Percentiles rank a stretch among this genome's conserved stretches.
These are phyloP conservation scores for Scolopax mira DNA, from an alignment of 2,113 vertebrate species.

Conservation along the genomic window DNA sequence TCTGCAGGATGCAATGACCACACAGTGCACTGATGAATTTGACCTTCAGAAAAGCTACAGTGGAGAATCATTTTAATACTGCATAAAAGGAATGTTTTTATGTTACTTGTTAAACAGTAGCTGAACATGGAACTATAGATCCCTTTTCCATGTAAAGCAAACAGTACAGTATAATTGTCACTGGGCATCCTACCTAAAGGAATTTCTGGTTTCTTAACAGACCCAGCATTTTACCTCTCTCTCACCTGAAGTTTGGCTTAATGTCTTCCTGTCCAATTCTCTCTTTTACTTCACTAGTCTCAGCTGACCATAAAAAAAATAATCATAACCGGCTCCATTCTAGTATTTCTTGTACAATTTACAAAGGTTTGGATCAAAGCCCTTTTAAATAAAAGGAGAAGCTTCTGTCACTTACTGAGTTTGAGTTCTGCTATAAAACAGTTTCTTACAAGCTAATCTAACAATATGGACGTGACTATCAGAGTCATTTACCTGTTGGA, in stretches of 20 bases:
- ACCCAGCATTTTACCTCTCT: background rate
- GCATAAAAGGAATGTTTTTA: background rate
- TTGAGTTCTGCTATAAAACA: background rate
- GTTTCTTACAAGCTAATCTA: background rate
- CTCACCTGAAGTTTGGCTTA: background rate
- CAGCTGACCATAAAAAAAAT: background rate
- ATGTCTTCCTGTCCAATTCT: background rate
- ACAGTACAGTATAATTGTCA: rapidly evolving
- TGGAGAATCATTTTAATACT: background rate
- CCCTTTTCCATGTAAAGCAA: background rate
- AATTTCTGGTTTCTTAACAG: background rate
- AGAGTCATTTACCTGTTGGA: background rate
- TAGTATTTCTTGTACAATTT: background rate
- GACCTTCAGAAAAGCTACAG: background rate
- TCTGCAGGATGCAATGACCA: too few species aligned
- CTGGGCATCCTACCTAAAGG: background rate
- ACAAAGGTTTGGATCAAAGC: background rate
- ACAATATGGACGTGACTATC: background rate
- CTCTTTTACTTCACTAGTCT: background rate
- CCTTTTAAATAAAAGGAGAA: background rate
- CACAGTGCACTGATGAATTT: background rate
- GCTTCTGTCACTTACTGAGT: background rate
- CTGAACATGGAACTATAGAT: rapidly evolving
- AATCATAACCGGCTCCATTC: background rate
- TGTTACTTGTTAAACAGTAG: background rate